phyloP scores from a whole-genome alignment of 1,140 invertebrate genomes.

The Lethrus apterus region DNA sequence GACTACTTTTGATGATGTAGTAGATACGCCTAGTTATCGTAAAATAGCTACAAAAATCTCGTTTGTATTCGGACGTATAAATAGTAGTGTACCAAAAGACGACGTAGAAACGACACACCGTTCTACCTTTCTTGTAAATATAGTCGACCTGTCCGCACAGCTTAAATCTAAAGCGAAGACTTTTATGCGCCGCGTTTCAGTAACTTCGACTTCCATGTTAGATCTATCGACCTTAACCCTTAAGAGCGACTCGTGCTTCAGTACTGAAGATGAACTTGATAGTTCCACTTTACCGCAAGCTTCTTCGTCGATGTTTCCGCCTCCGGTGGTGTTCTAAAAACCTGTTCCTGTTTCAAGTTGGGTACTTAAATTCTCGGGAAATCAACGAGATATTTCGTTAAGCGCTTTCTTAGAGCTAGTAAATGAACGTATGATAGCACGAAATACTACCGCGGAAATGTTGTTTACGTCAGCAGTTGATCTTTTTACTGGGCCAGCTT shows the following conservation, averaged over 20 bases:
- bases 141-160: neutral
- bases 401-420: slow-evolving; percentile 17
- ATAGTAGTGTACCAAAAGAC: neutral
- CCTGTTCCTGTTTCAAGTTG: slow-evolving; percentile 3
- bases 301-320: neutral
- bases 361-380: slow-evolving; percentile 2
- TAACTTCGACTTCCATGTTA: neutral
- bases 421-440: slow-evolving; percentile 9
- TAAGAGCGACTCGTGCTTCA: neutral
- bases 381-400: neutral
- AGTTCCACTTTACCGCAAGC: neutral
- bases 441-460: slow-evolving; percentile 4
- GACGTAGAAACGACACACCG: neutral
- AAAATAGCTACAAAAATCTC: no score
- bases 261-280: neutral
- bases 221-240: neutral
- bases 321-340: no score
- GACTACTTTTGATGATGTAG: no score
- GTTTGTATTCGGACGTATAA: neutral
- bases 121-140: neutral
- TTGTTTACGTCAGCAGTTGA: slow-evolving; percentile 18
- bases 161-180: neutral
- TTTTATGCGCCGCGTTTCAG: neutral
- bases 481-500: slow-evolving; percentile 16
- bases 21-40: no score